These are phyloP conservation scores for Drymodes brunneopygia DNA, from an alignment of 2,113 vertebrate species.

Conservation along the genomic window DNA sequence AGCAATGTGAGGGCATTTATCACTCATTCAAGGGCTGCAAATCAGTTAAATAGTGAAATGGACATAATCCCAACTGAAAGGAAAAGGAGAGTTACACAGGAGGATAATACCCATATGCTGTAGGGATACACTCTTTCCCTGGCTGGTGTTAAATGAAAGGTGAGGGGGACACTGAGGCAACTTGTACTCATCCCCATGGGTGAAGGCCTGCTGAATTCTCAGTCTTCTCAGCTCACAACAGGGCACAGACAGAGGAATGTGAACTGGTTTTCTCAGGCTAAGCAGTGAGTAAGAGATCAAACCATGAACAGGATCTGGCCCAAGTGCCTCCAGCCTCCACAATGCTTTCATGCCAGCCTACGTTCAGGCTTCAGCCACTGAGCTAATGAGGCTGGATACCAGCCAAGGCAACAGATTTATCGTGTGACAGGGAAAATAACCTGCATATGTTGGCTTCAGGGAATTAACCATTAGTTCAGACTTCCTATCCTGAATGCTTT, in stretches of 20 bases:
- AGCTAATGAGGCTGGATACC: not conserved
- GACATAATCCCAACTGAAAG: not conserved
- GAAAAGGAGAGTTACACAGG: not conserved
- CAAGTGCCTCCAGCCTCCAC: not conserved
- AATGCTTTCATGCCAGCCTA: not conserved
- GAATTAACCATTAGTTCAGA: constrained; percentile 22
- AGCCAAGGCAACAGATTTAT: constrained; percentile 38
- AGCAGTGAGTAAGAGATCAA: not conserved
- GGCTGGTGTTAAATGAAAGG: not conserved
- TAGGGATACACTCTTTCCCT: not conserved
- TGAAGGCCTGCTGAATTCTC: not conserved
- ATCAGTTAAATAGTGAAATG: not conserved
- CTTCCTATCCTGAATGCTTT: not conserved
- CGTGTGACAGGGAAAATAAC: not conserved
- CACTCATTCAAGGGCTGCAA: not conserved
- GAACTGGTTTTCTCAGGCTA: not conserved
- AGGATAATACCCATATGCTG: not conserved
- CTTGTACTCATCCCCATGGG: not conserved
- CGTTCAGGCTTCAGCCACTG: not conserved
- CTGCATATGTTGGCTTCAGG: not conserved
- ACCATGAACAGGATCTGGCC: not conserved
- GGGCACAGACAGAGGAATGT: not conserved
- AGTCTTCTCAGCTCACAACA: not conserved
- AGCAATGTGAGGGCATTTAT: not conserved
- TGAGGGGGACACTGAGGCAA: not conserved